phyloP scores from a whole-genome alignment of 2,113 vertebrate species.

The Oophaga pumilio region DNA sequence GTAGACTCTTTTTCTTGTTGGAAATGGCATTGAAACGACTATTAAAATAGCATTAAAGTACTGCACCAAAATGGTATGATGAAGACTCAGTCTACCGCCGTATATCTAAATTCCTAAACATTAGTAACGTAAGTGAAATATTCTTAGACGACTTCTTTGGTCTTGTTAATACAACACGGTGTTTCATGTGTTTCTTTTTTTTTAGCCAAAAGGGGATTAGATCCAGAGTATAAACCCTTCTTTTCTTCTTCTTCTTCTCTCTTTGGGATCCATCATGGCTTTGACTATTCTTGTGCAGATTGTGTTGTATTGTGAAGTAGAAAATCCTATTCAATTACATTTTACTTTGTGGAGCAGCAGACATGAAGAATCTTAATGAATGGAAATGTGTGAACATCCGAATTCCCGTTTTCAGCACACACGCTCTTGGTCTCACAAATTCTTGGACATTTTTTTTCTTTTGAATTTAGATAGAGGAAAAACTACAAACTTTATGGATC shows the following conservation, averaged over 20 bases:
- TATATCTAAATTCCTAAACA: not conserved
- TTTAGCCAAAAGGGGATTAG: not conserved
- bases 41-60: no score
- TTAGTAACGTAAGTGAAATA: not conserved
- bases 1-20: no score
- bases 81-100: not conserved
- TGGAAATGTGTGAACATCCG: not conserved
- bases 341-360: not conserved
- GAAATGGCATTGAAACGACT: no score
- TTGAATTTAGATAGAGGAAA: not conserved
- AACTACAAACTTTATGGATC: no score
- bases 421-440: not conserved
- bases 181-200: constrained; percentile 18
- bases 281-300: constrained; percentile 9
- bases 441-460: not conserved
- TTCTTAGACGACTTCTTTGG: not conserved
- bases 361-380: constrained; percentile 11
- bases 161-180: not conserved
- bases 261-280: not conserved
- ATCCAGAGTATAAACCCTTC: constrained; percentile 3
- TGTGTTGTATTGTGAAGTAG: constrained; percentile 10
- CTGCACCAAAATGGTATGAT: not conserved
- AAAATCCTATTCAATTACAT: constrained; percentile 6
- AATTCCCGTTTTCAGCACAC: not conserved
- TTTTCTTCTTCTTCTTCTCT: not conserved